Evolutionary conservation across 2,888 invertebrate species (phyloP).

Genomic region (Dermolepida albohirtum): DNA sequence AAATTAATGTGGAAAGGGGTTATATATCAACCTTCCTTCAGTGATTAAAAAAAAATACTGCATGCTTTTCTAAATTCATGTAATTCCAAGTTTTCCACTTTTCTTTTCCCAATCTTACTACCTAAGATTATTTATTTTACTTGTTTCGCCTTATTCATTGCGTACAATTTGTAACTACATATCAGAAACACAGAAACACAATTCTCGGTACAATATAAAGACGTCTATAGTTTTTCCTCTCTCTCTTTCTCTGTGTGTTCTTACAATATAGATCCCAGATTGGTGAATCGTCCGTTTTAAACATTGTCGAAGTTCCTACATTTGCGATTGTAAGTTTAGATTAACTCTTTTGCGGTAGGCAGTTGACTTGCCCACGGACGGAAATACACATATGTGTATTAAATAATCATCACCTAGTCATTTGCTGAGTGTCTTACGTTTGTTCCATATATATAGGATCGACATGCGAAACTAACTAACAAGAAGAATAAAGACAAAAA

Average conservation of each 20-base stretch:
- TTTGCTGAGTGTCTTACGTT: neutral
- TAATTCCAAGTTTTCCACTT: too few relatives aligned
- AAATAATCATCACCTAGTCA: conserved; percentile 26
- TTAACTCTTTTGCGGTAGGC: conserved; percentile 27
- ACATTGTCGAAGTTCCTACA: conserved; percentile 30
- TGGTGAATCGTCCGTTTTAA: conserved; percentile 32
- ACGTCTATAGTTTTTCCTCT: conserved; percentile 5
- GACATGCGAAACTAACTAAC: neutral
- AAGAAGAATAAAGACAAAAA: conserved; percentile 7
- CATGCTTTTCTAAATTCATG: too few relatives aligned
- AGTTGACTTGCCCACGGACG: conserved; percentile 16
- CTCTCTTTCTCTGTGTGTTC: neutral
- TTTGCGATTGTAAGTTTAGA: conserved; percentile 19
- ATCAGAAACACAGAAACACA: neutral
- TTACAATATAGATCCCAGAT: conserved; percentile 25
- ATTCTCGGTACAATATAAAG: conserved; percentile 10
- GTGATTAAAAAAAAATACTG: too few relatives aligned
- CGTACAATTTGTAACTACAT: neutral
- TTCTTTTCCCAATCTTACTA: too few relatives aligned
- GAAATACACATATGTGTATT: conserved; percentile 17
- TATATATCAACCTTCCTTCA: too few relatives aligned
- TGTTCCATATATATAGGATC: neutral
- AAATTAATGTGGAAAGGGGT: too few relatives aligned
- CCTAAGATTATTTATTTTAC: too few relatives aligned
- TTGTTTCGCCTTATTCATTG: neutral